These are phyloP conservation scores for Artemia franciscana DNA, from an alignment of 1,140 invertebrate genomes.

Conservation along the genomic window DNA sequence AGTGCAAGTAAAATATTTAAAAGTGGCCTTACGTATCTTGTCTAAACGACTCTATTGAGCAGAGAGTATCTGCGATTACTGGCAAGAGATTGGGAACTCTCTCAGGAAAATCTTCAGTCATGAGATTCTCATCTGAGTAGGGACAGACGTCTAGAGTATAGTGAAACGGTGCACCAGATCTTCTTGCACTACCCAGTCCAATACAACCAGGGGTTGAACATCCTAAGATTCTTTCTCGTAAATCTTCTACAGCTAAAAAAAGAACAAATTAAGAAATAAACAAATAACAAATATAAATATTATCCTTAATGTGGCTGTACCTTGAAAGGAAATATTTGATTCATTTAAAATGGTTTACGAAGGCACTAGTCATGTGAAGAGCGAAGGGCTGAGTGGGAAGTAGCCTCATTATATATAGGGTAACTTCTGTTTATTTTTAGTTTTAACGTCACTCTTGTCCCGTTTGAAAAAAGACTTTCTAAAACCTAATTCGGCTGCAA, in stretches of 20 bases:
- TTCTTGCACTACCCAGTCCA: constrained; percentile 49
- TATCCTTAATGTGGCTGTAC: neutral
- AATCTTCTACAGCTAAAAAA: constrained; percentile 31
- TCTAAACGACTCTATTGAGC: too few species aligned
- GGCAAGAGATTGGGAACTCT: too few species aligned
- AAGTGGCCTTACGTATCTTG: too few species aligned
- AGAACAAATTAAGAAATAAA: neutral
- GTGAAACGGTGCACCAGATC: constrained; percentile 48
- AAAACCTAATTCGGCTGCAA: too few species aligned
- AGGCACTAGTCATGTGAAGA: neutral
- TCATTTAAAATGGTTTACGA: neutral
- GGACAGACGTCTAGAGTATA: constrained; percentile 54
- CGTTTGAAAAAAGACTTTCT: too few species aligned
- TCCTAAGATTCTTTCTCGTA: constrained; percentile 26
- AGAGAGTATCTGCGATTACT: too few species aligned
- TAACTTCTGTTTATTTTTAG: too few species aligned
- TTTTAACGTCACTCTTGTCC: too few species aligned
- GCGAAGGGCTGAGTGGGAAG: neutral
- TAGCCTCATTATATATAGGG: neutral
- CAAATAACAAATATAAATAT: neutral
- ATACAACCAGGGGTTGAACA: constrained; percentile 52
- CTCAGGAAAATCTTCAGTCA: constrained; percentile 24
- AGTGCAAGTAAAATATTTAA: too few species aligned
- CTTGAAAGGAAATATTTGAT: neutral
- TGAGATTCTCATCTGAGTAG: constrained; percentile 44